Evolutionary conservation across 1,140 invertebrate genomes (phyloP), one percentile per base, ranked within the genome.

Genomic region (Melanaphis sacchari): DNA sequence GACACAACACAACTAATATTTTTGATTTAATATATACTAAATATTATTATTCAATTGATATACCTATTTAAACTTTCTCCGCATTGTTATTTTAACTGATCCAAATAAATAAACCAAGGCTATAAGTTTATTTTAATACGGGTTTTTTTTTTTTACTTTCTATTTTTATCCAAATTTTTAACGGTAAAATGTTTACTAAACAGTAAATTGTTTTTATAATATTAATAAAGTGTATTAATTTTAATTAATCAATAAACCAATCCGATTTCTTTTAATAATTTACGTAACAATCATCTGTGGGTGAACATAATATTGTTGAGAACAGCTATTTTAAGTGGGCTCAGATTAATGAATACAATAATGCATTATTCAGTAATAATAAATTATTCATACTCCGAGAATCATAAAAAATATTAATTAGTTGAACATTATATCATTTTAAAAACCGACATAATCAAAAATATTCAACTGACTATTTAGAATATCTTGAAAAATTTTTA

Each of bases 31-130:
- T 84, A 40, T 4, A 84, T 31, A 41, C 40, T 2, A 41, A 84
- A 38, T 43, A 85, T 54, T 54, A 89, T 89, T 89, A 89, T 54
- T 24, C 24, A 88, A 54, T 89, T 89, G 88, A 89, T 89, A 89
- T 89, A 76, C 15, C 59, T 76, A 89, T 89, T 88, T 40, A 54
- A 38, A 89, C 88, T 89, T 89, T 89, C 49, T 54, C 49, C 9
- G 9, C 6, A 52, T 52, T 89, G 40, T 89, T 54, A 43, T 54
- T 54, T 46, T 38, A 38, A 54, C 84, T 43, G 31, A 85, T 85
- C 26, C 5, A 43, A 41, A 31, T 41, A 43, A 41, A 31, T 41
- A 43, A n/a, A 31, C 11, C 46, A 89, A 89, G 49, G 49, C 24
- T 89, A 89, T 52, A 54, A 18, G 88, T 26, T 54, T 89, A 54